A percentile compares a stretch with the other conserved stretches of the same genome.
These are phyloP conservation scores for Carabus problematicus DNA, from an alignment of 2,888 invertebrate genomes.

Conservation along the genomic window DNA sequence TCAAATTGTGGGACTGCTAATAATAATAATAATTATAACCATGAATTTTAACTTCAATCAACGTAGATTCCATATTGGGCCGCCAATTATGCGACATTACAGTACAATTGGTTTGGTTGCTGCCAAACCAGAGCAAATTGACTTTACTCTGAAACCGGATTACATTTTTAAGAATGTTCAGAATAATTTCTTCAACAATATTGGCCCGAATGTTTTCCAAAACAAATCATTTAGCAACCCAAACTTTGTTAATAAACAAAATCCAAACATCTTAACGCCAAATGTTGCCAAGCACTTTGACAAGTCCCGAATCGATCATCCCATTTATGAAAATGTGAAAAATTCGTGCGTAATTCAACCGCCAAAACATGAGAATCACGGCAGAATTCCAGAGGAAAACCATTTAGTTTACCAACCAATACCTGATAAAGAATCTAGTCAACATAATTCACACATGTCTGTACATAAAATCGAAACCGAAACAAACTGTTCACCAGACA, in stretches of 20 bases:
- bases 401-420: constrained; percentile 21
- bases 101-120: constrained; percentile 29
- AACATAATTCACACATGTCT: constrained; percentile 19
- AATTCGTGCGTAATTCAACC: constrained; percentile 21
- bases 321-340: constrained; percentile 21
- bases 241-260: constrained; percentile 45
- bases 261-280: constrained; percentile 41
- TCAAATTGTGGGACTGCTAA: constrained; percentile 25
- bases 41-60: constrained; percentile 39
- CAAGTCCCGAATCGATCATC: constrained; percentile 8
- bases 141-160: constrained; percentile 24
- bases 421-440: constrained; percentile 37
- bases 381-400: constrained; percentile 12
- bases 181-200: constrained; percentile 15
- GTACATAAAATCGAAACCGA: constrained; percentile 21
- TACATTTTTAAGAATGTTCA: constrained; percentile 27
- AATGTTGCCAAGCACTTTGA: constrained; percentile 32
- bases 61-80: constrained; percentile 20
- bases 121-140: constrained; percentile 22
- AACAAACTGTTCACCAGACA: not conserved
- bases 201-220: constrained; percentile 19
- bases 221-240: constrained; percentile 39
- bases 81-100: constrained; percentile 39
- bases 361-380: constrained; percentile 31
- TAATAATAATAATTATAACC: constrained; percentile 19